These are phyloP conservation scores for Leucophora obtusa DNA, from an alignment of 2,888 invertebrate genomes.

Conservation along the genomic window DNA sequence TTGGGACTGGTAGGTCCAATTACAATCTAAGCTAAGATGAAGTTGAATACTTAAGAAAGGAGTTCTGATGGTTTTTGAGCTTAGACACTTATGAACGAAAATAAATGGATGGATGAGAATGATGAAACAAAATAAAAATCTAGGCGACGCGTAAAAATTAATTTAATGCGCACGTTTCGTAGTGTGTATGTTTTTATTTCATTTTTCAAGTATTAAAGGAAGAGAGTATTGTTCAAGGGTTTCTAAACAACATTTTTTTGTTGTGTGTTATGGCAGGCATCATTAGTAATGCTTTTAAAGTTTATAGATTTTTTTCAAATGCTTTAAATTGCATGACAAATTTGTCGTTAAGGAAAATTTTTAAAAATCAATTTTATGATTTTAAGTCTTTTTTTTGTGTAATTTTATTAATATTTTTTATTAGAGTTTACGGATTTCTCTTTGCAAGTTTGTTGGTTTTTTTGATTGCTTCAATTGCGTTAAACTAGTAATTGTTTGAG, in stretches of 20 bases:
- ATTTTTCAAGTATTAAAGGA: background rate
- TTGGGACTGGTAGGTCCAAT: conserved; percentile 6
- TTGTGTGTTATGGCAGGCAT: background rate
- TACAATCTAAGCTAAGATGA: background rate
- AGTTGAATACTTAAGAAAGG: background rate
- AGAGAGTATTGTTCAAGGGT: conserved; percentile 22
- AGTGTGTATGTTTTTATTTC: conserved; percentile 35
- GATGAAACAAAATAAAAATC: background rate
- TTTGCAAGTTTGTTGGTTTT: conserved; percentile 17
- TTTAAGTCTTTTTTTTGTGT: background rate
- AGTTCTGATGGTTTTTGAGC: background rate
- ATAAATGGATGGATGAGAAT: conserved; percentile 4
- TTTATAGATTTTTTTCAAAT: conserved; percentile 12
- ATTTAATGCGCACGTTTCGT: conserved; percentile 44
- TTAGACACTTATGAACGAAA: conserved; percentile 10
- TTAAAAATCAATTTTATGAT: conserved; percentile 28
- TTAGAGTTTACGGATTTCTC: background rate
- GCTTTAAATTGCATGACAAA: conserved; percentile 47
- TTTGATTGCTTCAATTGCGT: background rate
- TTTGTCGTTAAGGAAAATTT: conserved; percentile 14
- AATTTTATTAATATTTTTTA: background rate
- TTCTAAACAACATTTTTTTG: background rate
- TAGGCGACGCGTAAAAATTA: conserved; percentile 50
- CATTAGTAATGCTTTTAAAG: conserved; percentile 19
- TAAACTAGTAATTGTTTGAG: no score